Base-by-base conservation (phyloP, 2,888 invertebrate genomes). In the Lepidochrysops patricia region DNA sequence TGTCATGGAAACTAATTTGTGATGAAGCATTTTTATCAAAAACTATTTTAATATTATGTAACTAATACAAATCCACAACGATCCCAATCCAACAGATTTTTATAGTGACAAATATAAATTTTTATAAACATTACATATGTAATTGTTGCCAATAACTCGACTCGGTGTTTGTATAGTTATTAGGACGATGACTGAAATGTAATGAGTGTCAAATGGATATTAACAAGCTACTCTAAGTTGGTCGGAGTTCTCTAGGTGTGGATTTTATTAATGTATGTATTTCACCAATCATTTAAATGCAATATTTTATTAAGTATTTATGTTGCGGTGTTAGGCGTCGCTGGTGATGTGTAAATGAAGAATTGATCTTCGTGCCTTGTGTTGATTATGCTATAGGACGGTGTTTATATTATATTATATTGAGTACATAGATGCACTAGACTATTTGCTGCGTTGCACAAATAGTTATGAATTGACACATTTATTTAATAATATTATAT, bases 321-420 rank as follows among this genome's bases (percentile, higher is more conserved):
- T 35, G 19, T 35, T 59, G 15, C 32, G 26, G 25, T 19, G 26
- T 59, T 49, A 26, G 26, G 19, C 26, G 35, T 50, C 34, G 52
- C 32, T 50, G 26, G 34, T 32, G 15, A 32, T 59, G 34, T 52
- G 59, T 59, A 35, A 27, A 35, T 80, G 80, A 78, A 81, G 82
- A 78, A 85, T 80, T 79, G 75, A 85, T 87, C 77, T 87, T 85
- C 76, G 88, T 89, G 88, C 88, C 88, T 89, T 86, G 79, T 85
- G 74, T 62, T 48, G 49, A 59, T 48, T 62, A 62, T 61, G 62
- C 63, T 58, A 61, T 61, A 60, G 62, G 63, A 59, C 37, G 59
- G 52, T 59, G 52, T 58, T 59, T 35, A 37, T 12, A n/a, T n/a
- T n/a, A n/a, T n/a, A n/a, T n/a, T n/a, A 52, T 59, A 32, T 15